These are phyloP conservation scores for Stenodema calcarata DNA, from an alignment of 2,888 invertebrate species.

Conservation along the genomic window DNA sequence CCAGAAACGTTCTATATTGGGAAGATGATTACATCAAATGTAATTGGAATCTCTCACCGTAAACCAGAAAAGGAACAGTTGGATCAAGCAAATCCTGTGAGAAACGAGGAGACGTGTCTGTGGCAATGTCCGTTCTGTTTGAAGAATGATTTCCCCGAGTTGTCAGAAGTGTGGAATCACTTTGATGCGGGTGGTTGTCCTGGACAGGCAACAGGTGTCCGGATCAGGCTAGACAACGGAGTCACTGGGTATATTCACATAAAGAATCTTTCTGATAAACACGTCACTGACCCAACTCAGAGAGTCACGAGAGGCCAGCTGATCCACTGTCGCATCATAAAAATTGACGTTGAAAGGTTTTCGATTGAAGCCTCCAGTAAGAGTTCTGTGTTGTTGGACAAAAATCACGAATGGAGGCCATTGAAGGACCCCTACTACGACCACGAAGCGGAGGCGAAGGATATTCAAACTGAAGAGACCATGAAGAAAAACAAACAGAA, in stretches of 20 bases:
- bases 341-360: constrained; percentile 94
- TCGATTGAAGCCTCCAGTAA: constrained; percentile 92
- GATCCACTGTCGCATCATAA: constrained; percentile 88
- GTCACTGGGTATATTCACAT: constrained; percentile 92
- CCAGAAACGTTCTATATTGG: constrained; percentile 91
- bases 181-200: constrained; percentile 96
- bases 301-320: constrained; percentile 84
- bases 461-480: constrained; percentile 78
- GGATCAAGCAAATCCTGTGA: constrained; percentile 93
- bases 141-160: constrained; percentile 93
- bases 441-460: constrained; percentile 80
- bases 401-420: constrained; percentile 90
- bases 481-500: constrained; percentile 82
- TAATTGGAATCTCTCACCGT: constrained; percentile 79
- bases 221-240: constrained; percentile 88
- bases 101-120: constrained; percentile 90
- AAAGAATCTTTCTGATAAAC: constrained; percentile 91
- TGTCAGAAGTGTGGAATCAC: constrained; percentile 97
- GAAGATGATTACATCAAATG: constrained; percentile 83
- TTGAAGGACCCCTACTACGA: constrained; percentile 91
- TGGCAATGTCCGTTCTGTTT: constrained; percentile 99
- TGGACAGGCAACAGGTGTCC: constrained; percentile 92
- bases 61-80: constrained; percentile 92
- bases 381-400: constrained; percentile 89
- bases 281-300: constrained; percentile 91